Evolutionary conservation across 2,113 vertebrate species (phyloP).

Genomic region (Planiliza haematocheilus): DNA sequence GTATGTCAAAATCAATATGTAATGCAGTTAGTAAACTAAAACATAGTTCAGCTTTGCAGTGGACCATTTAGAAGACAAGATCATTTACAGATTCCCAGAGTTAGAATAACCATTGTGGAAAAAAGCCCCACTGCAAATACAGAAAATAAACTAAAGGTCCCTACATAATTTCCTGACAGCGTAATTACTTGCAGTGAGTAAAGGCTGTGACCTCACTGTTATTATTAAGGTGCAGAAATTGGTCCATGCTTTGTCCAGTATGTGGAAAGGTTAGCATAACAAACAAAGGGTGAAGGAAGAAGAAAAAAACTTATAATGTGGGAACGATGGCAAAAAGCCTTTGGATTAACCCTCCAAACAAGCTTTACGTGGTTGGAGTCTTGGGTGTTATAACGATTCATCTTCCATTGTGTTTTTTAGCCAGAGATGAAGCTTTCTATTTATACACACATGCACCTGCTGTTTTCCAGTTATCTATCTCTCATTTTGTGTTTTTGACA

Average conservation of each 20-base stretch:
- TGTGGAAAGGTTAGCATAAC: constrained; percentile 57
- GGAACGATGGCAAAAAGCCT: constrained; percentile 5
- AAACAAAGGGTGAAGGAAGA: constrained; percentile 71
- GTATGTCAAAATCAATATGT: too few relatives aligned
- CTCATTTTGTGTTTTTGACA: constrained; percentile 73
- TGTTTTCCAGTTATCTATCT: constrained; percentile 55
- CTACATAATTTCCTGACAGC: constrained; percentile 27
- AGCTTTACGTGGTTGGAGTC: too few relatives aligned
- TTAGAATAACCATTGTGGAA: too few relatives aligned
- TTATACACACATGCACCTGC: constrained; percentile 11
- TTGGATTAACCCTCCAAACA: constrained; percentile 29
- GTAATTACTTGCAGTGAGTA: constrained; percentile 70
- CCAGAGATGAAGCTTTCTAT: constrained; percentile 18
- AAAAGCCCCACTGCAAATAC: not conserved
- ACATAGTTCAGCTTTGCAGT: too few relatives aligned
- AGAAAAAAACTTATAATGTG: constrained; percentile 43
- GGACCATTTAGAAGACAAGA: too few relatives aligned
- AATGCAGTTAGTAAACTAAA: too few relatives aligned
- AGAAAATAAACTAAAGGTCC: constrained; percentile 23
- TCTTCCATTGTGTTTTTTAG: constrained; percentile 2
- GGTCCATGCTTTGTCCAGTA: constrained; percentile 43
- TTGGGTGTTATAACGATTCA: not conserved
- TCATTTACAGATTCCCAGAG: too few relatives aligned
- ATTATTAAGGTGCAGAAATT: constrained; percentile 70
- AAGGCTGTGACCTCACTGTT: constrained; percentile 61